Conservation (phyloP, 2,797 vertebrate species). For the Psittacula derbiana region DNA sequence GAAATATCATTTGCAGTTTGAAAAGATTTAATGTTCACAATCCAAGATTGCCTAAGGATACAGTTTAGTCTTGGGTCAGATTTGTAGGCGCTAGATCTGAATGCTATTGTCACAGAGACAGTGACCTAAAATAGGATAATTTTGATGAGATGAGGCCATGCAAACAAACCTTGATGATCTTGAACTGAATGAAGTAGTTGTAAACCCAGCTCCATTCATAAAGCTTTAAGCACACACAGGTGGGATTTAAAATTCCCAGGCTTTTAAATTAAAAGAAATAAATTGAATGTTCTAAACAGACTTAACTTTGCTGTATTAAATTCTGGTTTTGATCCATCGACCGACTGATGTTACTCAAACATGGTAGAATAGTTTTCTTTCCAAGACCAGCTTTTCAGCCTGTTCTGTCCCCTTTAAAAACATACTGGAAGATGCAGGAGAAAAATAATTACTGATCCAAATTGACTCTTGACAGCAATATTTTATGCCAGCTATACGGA, state of each 20-base stretch:
- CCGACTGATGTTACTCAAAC: background rate
- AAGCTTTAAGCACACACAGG: background rate
- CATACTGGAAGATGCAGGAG: background rate
- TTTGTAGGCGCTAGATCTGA: background rate
- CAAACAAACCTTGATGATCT: background rate
- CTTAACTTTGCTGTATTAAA: background rate
- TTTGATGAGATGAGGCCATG: background rate
- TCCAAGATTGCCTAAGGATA: constrained; percentile 17
- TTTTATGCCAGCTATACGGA: background rate
- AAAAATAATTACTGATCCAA: background rate
- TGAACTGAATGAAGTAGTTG: background rate
- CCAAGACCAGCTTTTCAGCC: background rate
- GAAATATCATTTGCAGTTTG: constrained; percentile 18
- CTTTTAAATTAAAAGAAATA: background rate
- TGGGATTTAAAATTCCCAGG: background rate
- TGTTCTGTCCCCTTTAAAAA: background rate
- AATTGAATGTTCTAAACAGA: background rate
- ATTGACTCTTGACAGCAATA: background rate
- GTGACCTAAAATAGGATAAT: background rate
- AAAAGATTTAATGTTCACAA: background rate
- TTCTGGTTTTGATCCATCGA: constrained; percentile 1
- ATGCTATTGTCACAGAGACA: background rate
- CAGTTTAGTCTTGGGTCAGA: background rate
- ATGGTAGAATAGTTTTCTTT: background rate
- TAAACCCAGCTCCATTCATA: background rate